Percentiles rank a stretch among this genome's conserved stretches.
phyloP scores from a whole-genome alignment of 2,888 invertebrate genomes.

The Clunio marinus region DNA sequence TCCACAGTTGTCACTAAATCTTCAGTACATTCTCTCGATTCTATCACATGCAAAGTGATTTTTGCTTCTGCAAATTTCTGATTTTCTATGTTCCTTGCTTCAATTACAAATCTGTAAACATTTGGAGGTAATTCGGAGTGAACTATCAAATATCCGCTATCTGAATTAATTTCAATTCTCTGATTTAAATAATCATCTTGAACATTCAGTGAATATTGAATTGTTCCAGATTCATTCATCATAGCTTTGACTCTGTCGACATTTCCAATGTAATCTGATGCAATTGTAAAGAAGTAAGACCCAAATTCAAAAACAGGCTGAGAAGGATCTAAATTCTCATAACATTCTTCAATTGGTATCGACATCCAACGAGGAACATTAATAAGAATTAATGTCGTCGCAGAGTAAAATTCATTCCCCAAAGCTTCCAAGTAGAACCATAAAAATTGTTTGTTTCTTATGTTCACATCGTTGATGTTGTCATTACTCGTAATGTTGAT shows the following conservation, averaged over 20 bases:
- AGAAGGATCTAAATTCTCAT: background rate
- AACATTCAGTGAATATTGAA: background rate
- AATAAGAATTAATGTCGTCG: background rate
- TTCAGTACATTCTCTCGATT: background rate
- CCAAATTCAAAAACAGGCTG: slow-evolving; percentile 40
- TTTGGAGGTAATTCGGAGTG: slow-evolving; percentile 41
- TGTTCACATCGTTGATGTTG: background rate
- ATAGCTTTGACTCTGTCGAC: slow-evolving; percentile 42
- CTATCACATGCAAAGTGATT: background rate
- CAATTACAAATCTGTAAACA: slow-evolving; percentile 42
- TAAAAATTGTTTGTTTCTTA: background rate
- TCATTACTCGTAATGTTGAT: background rate
- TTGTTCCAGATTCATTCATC: slow-evolving; percentile 27
- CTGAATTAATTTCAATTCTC: background rate
- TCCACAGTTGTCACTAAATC: slow-evolving; percentile 4
- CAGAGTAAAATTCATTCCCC: background rate
- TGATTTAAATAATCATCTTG: background rate
- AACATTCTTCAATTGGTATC: slow-evolving; percentile 21
- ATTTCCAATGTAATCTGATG: slow-evolving; percentile 41
- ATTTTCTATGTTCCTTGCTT: slow-evolving; percentile 41
- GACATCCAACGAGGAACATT: background rate
- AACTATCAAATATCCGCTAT: background rate
- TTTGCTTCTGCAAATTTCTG: background rate
- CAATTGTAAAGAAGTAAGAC: slow-evolving; percentile 40
- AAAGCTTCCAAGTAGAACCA: slow-evolving; percentile 25